A percentile compares a stretch with the other conserved stretches of the same genome.
Conservation (phyloP, 2,888 invertebrate genomes). For the Anthophora plumipes region DNA sequence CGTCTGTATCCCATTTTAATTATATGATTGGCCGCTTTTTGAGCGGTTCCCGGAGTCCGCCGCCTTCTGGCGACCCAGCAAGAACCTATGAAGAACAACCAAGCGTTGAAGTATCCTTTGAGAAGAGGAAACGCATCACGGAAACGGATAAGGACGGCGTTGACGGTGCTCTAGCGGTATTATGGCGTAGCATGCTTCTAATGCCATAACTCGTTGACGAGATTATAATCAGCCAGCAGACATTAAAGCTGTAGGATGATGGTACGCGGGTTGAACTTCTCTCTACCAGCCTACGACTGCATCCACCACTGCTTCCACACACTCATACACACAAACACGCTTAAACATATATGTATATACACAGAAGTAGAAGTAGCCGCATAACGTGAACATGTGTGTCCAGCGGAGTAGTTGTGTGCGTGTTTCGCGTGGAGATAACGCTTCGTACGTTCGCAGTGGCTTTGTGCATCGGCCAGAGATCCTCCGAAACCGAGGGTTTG, state of each 20-base stretch:
- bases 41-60: background rate
- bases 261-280: constrained; percentile 34
- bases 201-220: constrained; percentile 83
- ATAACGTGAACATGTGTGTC: background rate
- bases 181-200: constrained; percentile 68
- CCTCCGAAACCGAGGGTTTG: constrained; percentile 32
- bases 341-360: too few species aligned
- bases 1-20: constrained; percentile 35
- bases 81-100: constrained; percentile 41
- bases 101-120: background rate
- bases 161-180: constrained; percentile 38
- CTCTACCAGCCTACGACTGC: constrained; percentile 17
- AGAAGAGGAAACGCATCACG: constrained; percentile 19
- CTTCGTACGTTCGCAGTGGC: constrained; percentile 52
- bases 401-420: background rate
- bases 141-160: constrained; percentile 51
- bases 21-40: constrained; percentile 33
- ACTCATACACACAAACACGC: background rate
- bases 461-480: constrained; percentile 42
- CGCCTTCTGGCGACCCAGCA: background rate
- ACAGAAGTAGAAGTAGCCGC: background rate
- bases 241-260: constrained; percentile 78
- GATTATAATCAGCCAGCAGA: constrained; percentile 83
- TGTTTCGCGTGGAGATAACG: constrained; percentile 45
- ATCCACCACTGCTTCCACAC: background rate